Percentiles rank a stretch among this genome's conserved stretches.
Evolutionary conservation across 64 coral and sea anemone species (phyloP).

Genomic region (Cladopsammia gracilis): DNA sequence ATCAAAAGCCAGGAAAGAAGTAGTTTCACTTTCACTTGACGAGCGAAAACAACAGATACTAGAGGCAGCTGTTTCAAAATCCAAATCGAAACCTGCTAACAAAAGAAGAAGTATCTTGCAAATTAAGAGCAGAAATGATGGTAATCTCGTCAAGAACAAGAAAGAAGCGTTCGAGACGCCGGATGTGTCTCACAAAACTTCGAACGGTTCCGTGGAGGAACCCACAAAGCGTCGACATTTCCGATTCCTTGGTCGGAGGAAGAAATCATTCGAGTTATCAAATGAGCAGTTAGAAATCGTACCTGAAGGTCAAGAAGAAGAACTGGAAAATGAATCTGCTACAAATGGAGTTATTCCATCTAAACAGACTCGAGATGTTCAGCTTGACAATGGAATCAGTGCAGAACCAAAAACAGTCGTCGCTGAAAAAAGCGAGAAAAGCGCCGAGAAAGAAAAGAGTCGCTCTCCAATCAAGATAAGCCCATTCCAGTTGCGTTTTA

Average conservation of each 20-base stretch:
- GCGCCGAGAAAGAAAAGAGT: background rate
- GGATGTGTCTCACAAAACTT: background rate
- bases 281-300: slow-evolving; percentile 1
- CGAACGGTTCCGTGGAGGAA: background rate
- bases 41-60: slow-evolving; percentile 20
- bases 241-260: slow-evolving; percentile 4
- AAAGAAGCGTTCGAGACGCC: slow-evolving; percentile 18
- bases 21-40: slow-evolving; percentile 8
- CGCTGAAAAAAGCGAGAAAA: background rate
- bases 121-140: slow-evolving; percentile 44
- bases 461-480: slow-evolving; percentile 14
- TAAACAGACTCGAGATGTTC: background rate
- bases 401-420: background rate
- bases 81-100: slow-evolving; percentile 31
- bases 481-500: slow-evolving; percentile 27
- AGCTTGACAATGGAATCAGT: background rate
- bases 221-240: background rate
- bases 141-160: slow-evolving; percentile 38
- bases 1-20: background rate
- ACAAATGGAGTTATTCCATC: background rate
- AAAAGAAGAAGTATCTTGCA: slow-evolving; percentile 47
- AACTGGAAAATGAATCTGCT: background rate
- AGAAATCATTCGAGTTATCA: slow-evolving; percentile 16
- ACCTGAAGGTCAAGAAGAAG: slow-evolving; percentile 5
- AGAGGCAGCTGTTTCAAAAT: background rate